Percentiles rank a stretch among this genome's conserved stretches.
Evolutionary conservation across 2,797 vertebrate species (phyloP).

Genomic region (Molossus molossus): DNA sequence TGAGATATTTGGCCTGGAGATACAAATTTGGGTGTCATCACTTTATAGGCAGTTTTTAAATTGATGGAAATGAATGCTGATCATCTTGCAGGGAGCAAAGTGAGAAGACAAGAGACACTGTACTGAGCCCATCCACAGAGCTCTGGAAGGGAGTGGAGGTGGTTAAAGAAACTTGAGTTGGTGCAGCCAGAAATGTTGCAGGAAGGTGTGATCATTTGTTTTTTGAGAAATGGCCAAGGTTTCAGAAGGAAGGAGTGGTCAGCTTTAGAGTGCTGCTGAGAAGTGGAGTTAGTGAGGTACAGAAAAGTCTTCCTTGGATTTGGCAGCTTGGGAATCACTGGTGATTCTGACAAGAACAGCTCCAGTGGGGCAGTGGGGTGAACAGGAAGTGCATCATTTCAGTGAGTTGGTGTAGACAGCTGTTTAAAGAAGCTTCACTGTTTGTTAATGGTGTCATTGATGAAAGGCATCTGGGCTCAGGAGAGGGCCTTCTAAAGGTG

Average conservation of each 20-base stretch:
- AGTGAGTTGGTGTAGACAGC: neutral
- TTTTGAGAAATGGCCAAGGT: slow-evolving; percentile 13
- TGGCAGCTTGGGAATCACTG: neutral
- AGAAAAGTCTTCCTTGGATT: slow-evolving; percentile 2
- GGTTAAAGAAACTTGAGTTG: neutral
- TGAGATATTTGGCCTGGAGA: neutral
- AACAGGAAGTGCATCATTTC: neutral
- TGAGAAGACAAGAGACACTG: neutral
- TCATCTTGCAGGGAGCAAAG: neutral
- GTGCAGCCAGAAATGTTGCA: neutral
- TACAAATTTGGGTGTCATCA: neutral
- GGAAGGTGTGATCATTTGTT: neutral
- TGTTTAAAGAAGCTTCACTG: neutral
- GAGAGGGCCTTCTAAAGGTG: neutral
- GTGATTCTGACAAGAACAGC: neutral
- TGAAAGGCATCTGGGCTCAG: neutral
- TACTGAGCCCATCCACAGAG: neutral
- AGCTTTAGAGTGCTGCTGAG: neutral
- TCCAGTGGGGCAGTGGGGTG: neutral
- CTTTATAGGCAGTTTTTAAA: neutral
- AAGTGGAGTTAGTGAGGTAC: neutral
- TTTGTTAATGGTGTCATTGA: neutral
- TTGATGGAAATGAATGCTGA: neutral
- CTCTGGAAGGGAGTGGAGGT: neutral
- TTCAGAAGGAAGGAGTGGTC: neutral